These are phyloP conservation scores for Allygus modestus DNA, from an alignment of 2,888 invertebrate genomes.

Conservation along the genomic window DNA sequence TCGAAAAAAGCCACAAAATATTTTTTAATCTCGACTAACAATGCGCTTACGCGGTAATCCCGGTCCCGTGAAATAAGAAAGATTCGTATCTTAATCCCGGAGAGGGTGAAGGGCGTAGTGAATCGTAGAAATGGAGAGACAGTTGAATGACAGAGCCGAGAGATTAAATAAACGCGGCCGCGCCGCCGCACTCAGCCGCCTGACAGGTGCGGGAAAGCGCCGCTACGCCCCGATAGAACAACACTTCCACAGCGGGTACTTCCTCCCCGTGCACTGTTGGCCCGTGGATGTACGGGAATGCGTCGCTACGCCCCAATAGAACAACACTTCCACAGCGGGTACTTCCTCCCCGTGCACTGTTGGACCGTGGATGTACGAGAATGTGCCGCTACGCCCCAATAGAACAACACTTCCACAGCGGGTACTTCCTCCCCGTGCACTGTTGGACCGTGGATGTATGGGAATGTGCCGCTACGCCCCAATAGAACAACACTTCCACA, in stretches of 20 bases:
- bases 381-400: background rate
- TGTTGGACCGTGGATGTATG: background rate
- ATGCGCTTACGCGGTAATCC: conserved; percentile 49
- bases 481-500: too few species aligned
- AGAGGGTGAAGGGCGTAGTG: conserved; percentile 58
- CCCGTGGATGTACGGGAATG: background rate
- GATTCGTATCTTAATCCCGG: conserved; percentile 56
- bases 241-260: background rate
- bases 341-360: too few species aligned
- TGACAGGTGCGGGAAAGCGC: conserved; percentile 50
- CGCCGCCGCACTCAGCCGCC: conserved; percentile 43
- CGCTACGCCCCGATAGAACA: background rate
- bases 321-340: background rate
- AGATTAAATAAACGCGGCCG: conserved; percentile 57
- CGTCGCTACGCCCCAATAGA: background rate
- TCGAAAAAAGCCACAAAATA: conserved; percentile 30
- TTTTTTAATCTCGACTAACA: conserved; percentile 45
- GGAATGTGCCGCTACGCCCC: background rate
- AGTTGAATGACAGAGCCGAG: conserved; percentile 56
- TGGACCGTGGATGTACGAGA: background rate
- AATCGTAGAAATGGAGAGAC: conserved; percentile 54
- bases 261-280: background rate
- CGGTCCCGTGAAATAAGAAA: conserved; percentile 53
- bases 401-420: too few species aligned
- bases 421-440: background rate